These are phyloP conservation scores for Argentina silus DNA, from an alignment of 2,797 vertebrate species.

Conservation along the genomic window DNA sequence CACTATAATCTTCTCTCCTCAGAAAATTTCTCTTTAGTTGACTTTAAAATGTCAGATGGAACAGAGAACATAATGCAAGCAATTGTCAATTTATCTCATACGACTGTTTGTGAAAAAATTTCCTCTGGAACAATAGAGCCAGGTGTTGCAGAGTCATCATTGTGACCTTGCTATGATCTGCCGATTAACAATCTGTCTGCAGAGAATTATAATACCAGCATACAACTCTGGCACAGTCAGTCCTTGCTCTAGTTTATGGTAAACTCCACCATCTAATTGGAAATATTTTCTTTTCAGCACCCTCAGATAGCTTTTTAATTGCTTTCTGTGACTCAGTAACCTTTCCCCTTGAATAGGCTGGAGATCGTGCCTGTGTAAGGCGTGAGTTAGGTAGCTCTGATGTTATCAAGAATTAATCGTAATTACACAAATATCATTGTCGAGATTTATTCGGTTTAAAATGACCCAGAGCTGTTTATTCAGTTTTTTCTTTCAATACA, in stretches of 20 bases:
- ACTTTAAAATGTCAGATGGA: slow-evolving; percentile 31
- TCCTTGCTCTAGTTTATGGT: slow-evolving; percentile 53
- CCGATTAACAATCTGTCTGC: slow-evolving; percentile 50
- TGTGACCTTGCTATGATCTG: slow-evolving; percentile 27
- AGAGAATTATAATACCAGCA: slow-evolving; percentile 53
- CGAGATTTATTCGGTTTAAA: slow-evolving; percentile 65
- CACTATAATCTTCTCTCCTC: background rate
- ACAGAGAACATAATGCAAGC: slow-evolving; percentile 19
- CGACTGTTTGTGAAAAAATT: slow-evolving; percentile 23
- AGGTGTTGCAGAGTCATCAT: slow-evolving; percentile 51
- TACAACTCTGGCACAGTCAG: slow-evolving; percentile 35
- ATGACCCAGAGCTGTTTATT: slow-evolving; percentile 55
- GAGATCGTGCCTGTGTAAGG: slow-evolving; percentile 50
- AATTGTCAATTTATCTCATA: slow-evolving; percentile 33
- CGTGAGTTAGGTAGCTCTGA: slow-evolving; percentile 33
- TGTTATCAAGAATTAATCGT: slow-evolving; percentile 71
- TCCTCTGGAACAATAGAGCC: slow-evolving; percentile 3
- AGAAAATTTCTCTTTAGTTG: slow-evolving; percentile 8
- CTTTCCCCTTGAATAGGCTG: slow-evolving; percentile 46
- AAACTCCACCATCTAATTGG: slow-evolving; percentile 64
- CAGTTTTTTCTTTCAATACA: slow-evolving; percentile 38
- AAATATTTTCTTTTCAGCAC: slow-evolving; percentile 63
- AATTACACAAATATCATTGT: slow-evolving; percentile 68
- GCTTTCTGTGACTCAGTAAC: slow-evolving; percentile 68
- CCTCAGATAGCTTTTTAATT: slow-evolving; percentile 53